A percentile compares a stretch with the other conserved stretches of the same genome.
phyloP scores from a whole-genome alignment of 2,113 vertebrate species.

The Cisticola juncidis region DNA sequence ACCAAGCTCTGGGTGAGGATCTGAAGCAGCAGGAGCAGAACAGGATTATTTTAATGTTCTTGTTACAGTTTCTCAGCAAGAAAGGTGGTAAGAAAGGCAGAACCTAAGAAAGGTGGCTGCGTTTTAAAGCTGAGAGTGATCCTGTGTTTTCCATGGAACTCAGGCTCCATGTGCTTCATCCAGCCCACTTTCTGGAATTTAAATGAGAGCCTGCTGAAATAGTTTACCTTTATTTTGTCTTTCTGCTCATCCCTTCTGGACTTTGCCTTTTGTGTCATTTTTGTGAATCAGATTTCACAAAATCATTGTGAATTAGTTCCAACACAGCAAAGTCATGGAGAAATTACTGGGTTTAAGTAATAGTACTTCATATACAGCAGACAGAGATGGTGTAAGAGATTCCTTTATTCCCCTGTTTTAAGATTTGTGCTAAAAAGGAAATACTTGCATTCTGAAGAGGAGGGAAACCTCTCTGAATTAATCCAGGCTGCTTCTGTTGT shows the following conservation, averaged over 20 bases:
- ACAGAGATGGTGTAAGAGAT: neutral
- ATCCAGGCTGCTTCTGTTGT: neutral
- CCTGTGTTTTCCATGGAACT: neutral
- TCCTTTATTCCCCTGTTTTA: neutral
- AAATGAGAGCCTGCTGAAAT: neutral
- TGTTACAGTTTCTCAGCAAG: neutral
- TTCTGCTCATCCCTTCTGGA: neutral
- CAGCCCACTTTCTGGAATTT: neutral
- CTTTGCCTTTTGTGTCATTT: neutral
- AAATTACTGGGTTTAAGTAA: neutral
- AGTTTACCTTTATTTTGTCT: neutral
- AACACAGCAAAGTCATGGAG: neutral
- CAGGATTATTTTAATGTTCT: constrained; percentile 10
- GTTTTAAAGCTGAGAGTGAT: neutral
- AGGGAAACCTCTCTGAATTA: neutral
- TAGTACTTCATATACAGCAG: neutral
- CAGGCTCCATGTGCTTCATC: neutral
- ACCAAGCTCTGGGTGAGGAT: neutral
- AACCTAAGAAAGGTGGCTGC: neutral
- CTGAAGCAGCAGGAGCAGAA: neutral
- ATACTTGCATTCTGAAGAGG: neutral
- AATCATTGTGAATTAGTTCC: neutral
- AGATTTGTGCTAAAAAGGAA: neutral
- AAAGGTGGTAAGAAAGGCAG: neutral
- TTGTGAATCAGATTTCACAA: neutral